Conservation (phyloP, 2,797 vertebrate species). For the Urosaurus nigricauda region DNA sequence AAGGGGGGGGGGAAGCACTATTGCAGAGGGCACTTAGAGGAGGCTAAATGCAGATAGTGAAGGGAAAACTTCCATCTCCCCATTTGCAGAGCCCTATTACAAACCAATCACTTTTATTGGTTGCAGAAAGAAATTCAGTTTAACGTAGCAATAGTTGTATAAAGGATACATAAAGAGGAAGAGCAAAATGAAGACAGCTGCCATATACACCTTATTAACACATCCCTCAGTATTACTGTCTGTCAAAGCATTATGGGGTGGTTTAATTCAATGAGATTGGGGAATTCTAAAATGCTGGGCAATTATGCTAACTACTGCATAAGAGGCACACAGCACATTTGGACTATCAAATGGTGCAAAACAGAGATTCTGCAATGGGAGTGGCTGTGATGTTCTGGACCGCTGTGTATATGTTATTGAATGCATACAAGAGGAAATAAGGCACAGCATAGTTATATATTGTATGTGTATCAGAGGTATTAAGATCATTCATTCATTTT, state of each 20-base stretch:
- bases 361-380: background rate
- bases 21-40: background rate
- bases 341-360: background rate
- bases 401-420: no score
- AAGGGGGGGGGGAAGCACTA: background rate
- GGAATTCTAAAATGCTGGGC: background rate
- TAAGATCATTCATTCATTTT: no score
- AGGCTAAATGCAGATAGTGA: background rate
- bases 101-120: slow-evolving; percentile 29
- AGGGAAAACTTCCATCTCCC: slow-evolving; percentile 14
- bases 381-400: background rate
- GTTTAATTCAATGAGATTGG: background rate
- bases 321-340: background rate
- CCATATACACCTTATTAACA: slow-evolving; percentile 10
- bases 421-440: no score
- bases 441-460: no score
- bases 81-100: slow-evolving; percentile 24
- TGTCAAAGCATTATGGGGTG: background rate
- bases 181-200: background rate
- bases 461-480: no score
- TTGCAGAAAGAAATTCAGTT: slow-evolving; percentile 26
- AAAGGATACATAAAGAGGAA: slow-evolving; percentile 3
- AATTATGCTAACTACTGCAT: background rate
- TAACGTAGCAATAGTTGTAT: slow-evolving; percentile 15
- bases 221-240: background rate